Base-by-base conservation (phyloP, 1,140 invertebrate species). In the Lineus longissimus region DNA sequence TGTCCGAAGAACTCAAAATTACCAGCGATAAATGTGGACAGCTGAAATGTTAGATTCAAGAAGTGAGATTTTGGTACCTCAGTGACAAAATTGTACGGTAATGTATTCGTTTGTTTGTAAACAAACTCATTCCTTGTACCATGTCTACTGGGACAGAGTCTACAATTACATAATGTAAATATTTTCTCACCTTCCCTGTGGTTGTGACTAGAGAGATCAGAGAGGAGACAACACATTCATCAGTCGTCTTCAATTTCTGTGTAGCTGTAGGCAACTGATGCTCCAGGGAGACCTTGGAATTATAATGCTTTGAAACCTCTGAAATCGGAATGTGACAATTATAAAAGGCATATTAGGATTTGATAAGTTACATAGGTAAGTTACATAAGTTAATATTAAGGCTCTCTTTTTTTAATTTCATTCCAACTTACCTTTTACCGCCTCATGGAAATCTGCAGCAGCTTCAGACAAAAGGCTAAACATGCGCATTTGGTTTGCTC, bases 281-380 rank as follows among this genome's bases (percentile, higher is more conserved):
- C 60, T 84, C 83, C 33, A 82, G 61, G 11, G 76, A 75, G 19
- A 81, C 76, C 70, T 84, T 84, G 33, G 76, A 73, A 69, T 79
- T 81, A 67, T 82, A 84, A 64, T 79, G 71, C 60, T 79, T 79
- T 6, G 80, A 83, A 23, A 83, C 72, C 57, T 82, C 82, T 84
- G 67, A 23, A 73, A 70, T 27, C n/a, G 47, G 67, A 15, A 15
- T 7, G n/a, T 7, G 6, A 19, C 47, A 27, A 51, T 51, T 19
- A 51, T 7, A 4, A 6, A 51, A 7, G 4, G 4, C 47, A n/a
- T 23, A 7, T n/a, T 19, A 43, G 40, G 11, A 43, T 13, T 13
- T 43, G 40, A 13, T 43, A 11, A 11, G 11, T 11, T 19, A 11
- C 40, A 43, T 43, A 43, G 19, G 11, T 43, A 13, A 13, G 40